A percentile compares a stretch with the other conserved stretches of the same genome.
Conservation (phyloP, 2,888 invertebrate species). For the Clanis bilineata region DNA sequence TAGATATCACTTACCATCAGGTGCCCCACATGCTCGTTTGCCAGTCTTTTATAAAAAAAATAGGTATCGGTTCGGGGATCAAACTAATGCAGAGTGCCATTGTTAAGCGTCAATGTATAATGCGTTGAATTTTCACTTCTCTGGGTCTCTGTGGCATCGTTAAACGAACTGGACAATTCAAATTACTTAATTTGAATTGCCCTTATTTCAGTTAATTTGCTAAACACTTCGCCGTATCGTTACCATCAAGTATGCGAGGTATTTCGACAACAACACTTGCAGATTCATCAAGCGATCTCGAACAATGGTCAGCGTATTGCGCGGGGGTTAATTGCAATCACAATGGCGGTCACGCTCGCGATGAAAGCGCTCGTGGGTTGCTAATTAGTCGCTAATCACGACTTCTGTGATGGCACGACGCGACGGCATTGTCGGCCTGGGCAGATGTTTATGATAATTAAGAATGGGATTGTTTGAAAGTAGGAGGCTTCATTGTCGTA, state of each 20-base stretch:
- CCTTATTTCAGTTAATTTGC: no score
- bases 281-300: not conserved
- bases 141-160: no score
- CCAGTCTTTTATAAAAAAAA: no score
- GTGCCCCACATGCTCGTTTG: no score
- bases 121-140: no score
- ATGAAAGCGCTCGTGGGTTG: not conserved
- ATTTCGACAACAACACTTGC: not conserved
- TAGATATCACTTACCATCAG: no score
- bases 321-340: not conserved
- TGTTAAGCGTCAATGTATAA: no score
- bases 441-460: not conserved
- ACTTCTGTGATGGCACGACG: not conserved
- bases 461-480: not conserved
- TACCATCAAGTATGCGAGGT: not conserved
- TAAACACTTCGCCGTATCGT: not conserved
- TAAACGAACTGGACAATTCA: no score
- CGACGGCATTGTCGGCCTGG: not conserved
- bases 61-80: no score
- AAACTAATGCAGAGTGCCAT: no score
- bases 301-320: not conserved
- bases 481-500: no score
- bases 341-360: slow-evolving; percentile 1
- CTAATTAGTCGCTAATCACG: not conserved
- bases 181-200: no score